Evolutionary conservation across 2,888 invertebrate species (phyloP).

Genomic region (Diplazon laetatorius): DNA sequence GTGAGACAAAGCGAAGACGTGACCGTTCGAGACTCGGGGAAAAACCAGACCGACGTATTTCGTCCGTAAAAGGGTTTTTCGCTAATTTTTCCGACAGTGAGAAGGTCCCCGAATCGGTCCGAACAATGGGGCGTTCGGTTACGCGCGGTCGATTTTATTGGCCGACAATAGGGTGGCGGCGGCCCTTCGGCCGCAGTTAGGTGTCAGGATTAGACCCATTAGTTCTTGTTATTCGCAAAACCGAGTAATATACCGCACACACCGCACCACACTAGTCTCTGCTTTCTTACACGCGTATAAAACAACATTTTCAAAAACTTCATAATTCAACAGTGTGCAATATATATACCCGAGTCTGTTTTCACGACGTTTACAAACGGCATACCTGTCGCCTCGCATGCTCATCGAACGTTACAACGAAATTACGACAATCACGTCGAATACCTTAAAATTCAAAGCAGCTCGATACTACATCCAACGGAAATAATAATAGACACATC

Average conservation of each 20-base stretch:
- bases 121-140: constrained; percentile 46
- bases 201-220: constrained; percentile 68
- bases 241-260: constrained; percentile 58
- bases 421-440: constrained; percentile 13
- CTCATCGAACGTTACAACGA: not conserved
- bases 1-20: constrained; percentile 22
- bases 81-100: constrained; percentile 54
- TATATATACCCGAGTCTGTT: not conserved
- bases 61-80: constrained; percentile 65
- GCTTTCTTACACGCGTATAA: not conserved
- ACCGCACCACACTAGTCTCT: not conserved
- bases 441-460: no score
- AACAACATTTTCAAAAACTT: not conserved
- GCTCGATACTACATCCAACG: no score
- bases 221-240: constrained; percentile 68
- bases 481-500: not conserved
- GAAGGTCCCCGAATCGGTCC: constrained; percentile 19
- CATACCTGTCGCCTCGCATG: constrained; percentile 37
- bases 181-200: constrained; percentile 48
- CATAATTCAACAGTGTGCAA: not conserved
- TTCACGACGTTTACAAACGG: constrained; percentile 1
- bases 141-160: constrained; percentile 66
- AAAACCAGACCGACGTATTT: constrained; percentile 52
- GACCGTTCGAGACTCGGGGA: constrained; percentile 61
- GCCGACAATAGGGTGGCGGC: constrained; percentile 52